phyloP scores from a whole-genome alignment of 2,797 vertebrate genomes.

The Astyanax mexicanus region DNA sequence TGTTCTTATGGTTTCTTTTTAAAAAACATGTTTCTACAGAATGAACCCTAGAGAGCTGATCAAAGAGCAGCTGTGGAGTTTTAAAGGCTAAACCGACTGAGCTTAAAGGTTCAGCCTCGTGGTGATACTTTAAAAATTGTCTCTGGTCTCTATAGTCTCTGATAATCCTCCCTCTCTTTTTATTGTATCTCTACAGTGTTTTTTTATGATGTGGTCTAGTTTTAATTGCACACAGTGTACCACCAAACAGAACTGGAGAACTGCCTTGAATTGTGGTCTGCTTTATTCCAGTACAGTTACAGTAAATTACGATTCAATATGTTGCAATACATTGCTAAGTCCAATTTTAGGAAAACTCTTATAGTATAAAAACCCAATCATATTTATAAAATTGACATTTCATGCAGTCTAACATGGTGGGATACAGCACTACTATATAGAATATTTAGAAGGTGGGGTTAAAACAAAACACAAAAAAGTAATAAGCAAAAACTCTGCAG shows the following conservation, averaged over 20 bases:
- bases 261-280: slow-evolving; percentile 18
- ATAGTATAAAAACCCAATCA: too few relatives aligned
- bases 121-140: background rate
- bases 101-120: slow-evolving; percentile 11
- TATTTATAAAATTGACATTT: too few relatives aligned
- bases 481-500: too few relatives aligned
- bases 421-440: too few relatives aligned
- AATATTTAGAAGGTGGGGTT: too few relatives aligned
- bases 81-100: slow-evolving; percentile 38
- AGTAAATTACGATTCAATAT: too few relatives aligned
- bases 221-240: slow-evolving; percentile 35
- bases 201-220: slow-evolving; percentile 44
- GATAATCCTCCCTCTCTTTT: slow-evolving; percentile 21
- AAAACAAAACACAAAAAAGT: too few relatives aligned
- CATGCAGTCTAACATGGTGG: too few relatives aligned
- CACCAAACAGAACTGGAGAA: slow-evolving; percentile 17
- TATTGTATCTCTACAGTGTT: slow-evolving; percentile 10
- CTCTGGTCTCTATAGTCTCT: background rate
- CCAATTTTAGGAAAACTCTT: too few relatives aligned
- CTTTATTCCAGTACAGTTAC: too few relatives aligned
- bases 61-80: slow-evolving; percentile 43
- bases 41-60: slow-evolving; percentile 23
- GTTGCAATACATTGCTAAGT: too few relatives aligned
- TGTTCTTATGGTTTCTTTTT: slow-evolving; percentile 39
- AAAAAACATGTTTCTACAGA: slow-evolving; percentile 25